Percentiles rank a stretch among this genome's conserved stretches.
Evolutionary conservation across 2,797 vertebrate genomes (phyloP).

Genomic region (Acanthopagrus latus): DNA sequence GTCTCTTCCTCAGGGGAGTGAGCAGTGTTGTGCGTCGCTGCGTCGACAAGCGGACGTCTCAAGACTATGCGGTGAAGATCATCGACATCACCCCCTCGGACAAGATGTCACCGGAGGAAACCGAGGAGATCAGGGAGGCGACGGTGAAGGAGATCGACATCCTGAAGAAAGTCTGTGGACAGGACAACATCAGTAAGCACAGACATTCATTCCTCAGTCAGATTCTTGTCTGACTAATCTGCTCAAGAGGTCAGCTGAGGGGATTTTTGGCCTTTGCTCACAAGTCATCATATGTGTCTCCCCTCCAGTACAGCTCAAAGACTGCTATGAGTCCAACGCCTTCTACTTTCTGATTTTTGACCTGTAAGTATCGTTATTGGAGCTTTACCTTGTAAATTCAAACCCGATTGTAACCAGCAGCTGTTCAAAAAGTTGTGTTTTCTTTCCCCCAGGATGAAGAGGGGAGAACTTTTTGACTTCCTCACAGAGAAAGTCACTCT

Average conservation of each 20-base stretch:
- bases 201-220: background rate
- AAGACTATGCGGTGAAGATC: slow-evolving; percentile 96
- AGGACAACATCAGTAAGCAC: slow-evolving; percentile 93
- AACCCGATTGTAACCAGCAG: background rate
- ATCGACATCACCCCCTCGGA: slow-evolving; percentile 95
- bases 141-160: slow-evolving; percentile 96
- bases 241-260: slow-evolving; percentile 1
- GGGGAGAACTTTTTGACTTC: slow-evolving; percentile 98
- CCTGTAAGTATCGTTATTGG: slow-evolving; percentile 88
- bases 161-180: slow-evolving; percentile 92
- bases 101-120: slow-evolving; percentile 88
- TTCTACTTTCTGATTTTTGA: slow-evolving; percentile 99
- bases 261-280: slow-evolving; percentile 6
- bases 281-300: slow-evolving; percentile 52
- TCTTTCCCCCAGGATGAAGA: slow-evolving; percentile 90
- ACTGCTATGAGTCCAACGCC: slow-evolving; percentile 94
- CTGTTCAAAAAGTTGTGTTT: background rate
- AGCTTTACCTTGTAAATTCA: background rate
- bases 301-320: slow-evolving; percentile 95
- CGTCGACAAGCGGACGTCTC: slow-evolving; percentile 87
- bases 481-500: slow-evolving; percentile 98
- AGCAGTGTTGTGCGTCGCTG: slow-evolving; percentile 97
- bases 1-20: slow-evolving; percentile 88
- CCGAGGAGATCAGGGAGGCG: slow-evolving; percentile 90
- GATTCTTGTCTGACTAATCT: slow-evolving; percentile 5